Base-by-base conservation (phyloP, 2,797 vertebrate genomes). In the Emydoidea blandingii region DNA sequence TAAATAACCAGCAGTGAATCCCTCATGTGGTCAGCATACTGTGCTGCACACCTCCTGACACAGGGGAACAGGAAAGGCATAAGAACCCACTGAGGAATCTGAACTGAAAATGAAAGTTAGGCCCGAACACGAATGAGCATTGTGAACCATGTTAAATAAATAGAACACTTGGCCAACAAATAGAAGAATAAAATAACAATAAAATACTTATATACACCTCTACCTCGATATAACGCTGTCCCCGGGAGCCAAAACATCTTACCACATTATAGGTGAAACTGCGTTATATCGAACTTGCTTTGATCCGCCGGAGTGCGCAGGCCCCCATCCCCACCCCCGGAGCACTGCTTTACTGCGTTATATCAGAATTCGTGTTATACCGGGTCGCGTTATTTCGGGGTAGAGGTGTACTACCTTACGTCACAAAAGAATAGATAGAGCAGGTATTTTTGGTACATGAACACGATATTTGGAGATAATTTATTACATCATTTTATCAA, bases 1-100 rank as follows among this genome's bases (percentile, higher is more conserved):
- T 27, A 54, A 94, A 81, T 12, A 90, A 65, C 2, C 72, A 41
- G 52, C 78, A 91, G 62, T 83, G 92, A 94, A 93, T 59, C 76
- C 5, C 50, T 87, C 14, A 27, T 79, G n/a, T 56, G n/a, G 56
- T 91, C 50, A 50, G 19, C 54, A 62, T 54, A 16, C 79, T 79
- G 41, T 83, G 72, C n/a, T 91, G 34, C 65, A 4, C 65, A 53
- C 92, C 56, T 92, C 14, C 50, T 91, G 1, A 18, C 6, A 72
- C 5, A 53, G 68, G 82, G 88, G 5, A 94, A 83, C 0, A 83
- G 6, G 12, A 90, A 53, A 92, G 18, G 9, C 86, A 81, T 23
- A 83, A 87, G 86, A 19, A 85, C 21, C 23, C 72, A 50, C 5
- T 81, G 62, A 53, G 50, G 3, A 74, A 80, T 80, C 7, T 37